phyloP scores from a whole-genome alignment of 2,888 invertebrate genomes.

The Eupithecia dodoneata region DNA sequence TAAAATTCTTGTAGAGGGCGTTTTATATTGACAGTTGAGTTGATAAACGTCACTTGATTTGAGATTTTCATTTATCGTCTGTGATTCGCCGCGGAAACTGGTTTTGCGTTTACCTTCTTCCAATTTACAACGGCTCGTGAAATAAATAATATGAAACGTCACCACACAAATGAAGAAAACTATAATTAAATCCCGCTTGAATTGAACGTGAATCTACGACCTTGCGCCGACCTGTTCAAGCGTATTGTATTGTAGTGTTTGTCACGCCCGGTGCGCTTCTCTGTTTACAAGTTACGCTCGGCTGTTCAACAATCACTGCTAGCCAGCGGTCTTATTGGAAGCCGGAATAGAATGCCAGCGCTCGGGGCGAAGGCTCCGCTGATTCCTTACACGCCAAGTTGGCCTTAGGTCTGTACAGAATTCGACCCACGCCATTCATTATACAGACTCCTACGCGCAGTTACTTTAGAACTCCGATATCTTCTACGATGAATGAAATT shows the following conservation, averaged over 20 bases:
- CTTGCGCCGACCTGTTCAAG: constrained; percentile 61
- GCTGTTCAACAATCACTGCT: constrained; percentile 52
- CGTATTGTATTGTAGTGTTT: constrained; percentile 57
- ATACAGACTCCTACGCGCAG: constrained; percentile 76
- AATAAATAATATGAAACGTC: constrained; percentile 68
- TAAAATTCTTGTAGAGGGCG: constrained; percentile 40
- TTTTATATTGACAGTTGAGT: constrained; percentile 15
- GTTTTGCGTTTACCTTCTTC: constrained; percentile 55
- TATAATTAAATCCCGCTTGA: constrained; percentile 60
- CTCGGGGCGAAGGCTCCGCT: constrained; percentile 54
- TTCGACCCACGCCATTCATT: constrained; percentile 77
- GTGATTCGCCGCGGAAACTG: constrained; percentile 49
- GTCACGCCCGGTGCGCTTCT: constrained; percentile 68
- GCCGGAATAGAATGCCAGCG: constrained; percentile 59
- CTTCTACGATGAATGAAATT: constrained; percentile 63
- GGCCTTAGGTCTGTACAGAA: constrained; percentile 74
- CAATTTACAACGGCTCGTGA: constrained; percentile 60
- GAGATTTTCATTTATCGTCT: constrained; percentile 40
- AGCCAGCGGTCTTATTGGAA: constrained; percentile 58
- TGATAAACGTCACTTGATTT: constrained; percentile 19
- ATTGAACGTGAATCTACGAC: constrained; percentile 59
- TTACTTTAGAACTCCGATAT: constrained; percentile 59
- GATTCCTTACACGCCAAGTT: constrained; percentile 59
- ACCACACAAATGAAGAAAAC: constrained; percentile 58
- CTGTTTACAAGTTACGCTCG: constrained; percentile 67